Evolutionary conservation across 1,140 invertebrate species (phyloP).

Genomic region (Leptinotarsa defecta): DNA sequence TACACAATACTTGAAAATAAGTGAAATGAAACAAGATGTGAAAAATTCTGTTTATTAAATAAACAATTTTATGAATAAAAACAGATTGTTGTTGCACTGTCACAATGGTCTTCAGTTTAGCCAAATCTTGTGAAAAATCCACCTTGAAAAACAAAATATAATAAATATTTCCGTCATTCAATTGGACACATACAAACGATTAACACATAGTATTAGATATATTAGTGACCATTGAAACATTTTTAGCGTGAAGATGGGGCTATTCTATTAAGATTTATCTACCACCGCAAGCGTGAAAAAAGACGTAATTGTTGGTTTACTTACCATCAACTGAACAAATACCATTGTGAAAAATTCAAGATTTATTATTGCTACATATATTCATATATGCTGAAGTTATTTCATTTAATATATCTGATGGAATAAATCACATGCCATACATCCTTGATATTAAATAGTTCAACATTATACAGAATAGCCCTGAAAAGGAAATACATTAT

Average conservation of each 20-base stretch:
- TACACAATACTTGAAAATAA: no score
- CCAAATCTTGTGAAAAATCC: conserved; percentile 12
- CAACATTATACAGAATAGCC: conserved; percentile 28
- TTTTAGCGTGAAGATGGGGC: not conserved
- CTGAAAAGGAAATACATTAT: conserved; percentile 14
- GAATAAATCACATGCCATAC: not conserved
- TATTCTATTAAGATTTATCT: conserved; percentile 17
- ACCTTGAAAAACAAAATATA: conserved; percentile 15
- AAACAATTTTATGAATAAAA: no score
- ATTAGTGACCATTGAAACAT: no score
- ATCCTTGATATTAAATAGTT: conserved; percentile 15
- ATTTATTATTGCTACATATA: conserved; percentile 13
- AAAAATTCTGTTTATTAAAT: no score
- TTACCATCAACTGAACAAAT: not conserved
- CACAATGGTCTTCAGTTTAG: no score
- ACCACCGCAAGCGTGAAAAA: conserved; percentile 15
- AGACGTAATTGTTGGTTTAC: not conserved
- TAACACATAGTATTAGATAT: no score
- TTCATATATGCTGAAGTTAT: no score
- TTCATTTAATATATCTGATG: no score
- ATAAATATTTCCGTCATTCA: not conserved
- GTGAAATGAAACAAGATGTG: no score
- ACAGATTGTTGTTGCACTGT: no score
- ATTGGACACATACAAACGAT: no score
- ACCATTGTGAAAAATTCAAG: not conserved